Conservation (phyloP, 2,797 vertebrate genomes). For the Eupleurogrammus muticus region DNA sequence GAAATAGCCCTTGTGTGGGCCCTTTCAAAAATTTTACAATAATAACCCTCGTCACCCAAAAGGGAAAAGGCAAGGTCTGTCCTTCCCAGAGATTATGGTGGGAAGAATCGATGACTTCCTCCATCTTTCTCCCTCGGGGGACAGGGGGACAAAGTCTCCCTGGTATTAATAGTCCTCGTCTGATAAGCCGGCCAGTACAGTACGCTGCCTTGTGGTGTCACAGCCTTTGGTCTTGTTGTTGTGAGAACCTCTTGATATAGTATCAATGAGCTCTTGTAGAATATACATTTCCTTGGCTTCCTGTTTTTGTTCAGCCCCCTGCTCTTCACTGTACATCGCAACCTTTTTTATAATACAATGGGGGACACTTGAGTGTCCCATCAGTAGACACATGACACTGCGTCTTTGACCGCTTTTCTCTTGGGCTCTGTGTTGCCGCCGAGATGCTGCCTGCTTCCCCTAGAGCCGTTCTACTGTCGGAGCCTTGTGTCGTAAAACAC, state of each 20-base stretch:
- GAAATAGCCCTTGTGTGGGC: conserved; percentile 72
- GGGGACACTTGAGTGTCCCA: conserved; percentile 57
- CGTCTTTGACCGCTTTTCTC: conserved; percentile 46
- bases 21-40: conserved; percentile 63
- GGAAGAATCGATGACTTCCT: conserved; percentile 85
- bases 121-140: conserved; percentile 68
- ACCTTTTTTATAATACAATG: conserved; percentile 54
- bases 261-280: conserved; percentile 63
- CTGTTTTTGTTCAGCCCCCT: conserved; percentile 53
- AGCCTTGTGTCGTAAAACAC: conserved; percentile 48
- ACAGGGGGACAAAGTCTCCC: conserved; percentile 61
- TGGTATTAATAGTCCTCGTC: conserved; percentile 77
- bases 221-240: conserved; percentile 45
- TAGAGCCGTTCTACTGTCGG: conserved; percentile 41
- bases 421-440: conserved; percentile 36
- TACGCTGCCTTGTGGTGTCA: conserved; percentile 47
- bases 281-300: conserved; percentile 57
- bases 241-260: conserved; percentile 63
- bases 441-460: conserved; percentile 45
- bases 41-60: conserved; percentile 73
- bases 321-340: conserved; percentile 62
- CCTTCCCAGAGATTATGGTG: conserved; percentile 81
- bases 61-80: conserved; percentile 69
- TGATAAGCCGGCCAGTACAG: conserved; percentile 54
- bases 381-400: conserved; percentile 64